Conservation (phyloP, 2,888 invertebrate genomes). For the Lithophane socia region DNA sequence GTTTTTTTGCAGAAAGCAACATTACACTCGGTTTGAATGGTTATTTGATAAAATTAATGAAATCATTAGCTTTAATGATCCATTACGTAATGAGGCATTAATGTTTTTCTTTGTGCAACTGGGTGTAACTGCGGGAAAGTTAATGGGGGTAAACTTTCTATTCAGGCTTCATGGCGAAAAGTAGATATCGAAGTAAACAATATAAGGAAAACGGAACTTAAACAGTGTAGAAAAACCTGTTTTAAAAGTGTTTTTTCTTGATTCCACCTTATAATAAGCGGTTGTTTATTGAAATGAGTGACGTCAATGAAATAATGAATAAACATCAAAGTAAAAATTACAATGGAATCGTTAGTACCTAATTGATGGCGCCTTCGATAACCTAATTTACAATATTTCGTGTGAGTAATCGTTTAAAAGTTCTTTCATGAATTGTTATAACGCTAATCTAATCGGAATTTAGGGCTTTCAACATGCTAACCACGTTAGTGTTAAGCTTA, state of each 20-base stretch:
- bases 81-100: too few species aligned
- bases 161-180: background rate
- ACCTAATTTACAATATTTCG: constrained; percentile 41
- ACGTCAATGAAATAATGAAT: constrained; percentile 46
- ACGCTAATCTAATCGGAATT: constrained; percentile 41
- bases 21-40: too few species aligned
- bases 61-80: too few species aligned
- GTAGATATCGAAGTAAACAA: background rate
- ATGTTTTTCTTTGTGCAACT: too few species aligned
- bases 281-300: constrained; percentile 8
- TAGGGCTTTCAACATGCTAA: constrained; percentile 38
- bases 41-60: too few species aligned
- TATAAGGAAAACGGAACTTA: constrained; percentile 1
- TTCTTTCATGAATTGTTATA: constrained; percentile 32
- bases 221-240: constrained; percentile 30
- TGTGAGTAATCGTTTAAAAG: constrained; percentile 44
- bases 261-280: background rate
- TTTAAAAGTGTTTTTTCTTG: constrained; percentile 4
- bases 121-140: background rate
- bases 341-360: constrained; percentile 7
- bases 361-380: constrained; percentile 41
- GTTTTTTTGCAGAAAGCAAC: too few species aligned
- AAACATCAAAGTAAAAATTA: constrained; percentile 10
- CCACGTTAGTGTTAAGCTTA: constrained; percentile 8
- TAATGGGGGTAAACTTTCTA: background rate